Evolutionary conservation across 2,888 invertebrate genomes (phyloP), one percentile per base, ranked within the genome.

Genomic region (Villa cingulata): DNA sequence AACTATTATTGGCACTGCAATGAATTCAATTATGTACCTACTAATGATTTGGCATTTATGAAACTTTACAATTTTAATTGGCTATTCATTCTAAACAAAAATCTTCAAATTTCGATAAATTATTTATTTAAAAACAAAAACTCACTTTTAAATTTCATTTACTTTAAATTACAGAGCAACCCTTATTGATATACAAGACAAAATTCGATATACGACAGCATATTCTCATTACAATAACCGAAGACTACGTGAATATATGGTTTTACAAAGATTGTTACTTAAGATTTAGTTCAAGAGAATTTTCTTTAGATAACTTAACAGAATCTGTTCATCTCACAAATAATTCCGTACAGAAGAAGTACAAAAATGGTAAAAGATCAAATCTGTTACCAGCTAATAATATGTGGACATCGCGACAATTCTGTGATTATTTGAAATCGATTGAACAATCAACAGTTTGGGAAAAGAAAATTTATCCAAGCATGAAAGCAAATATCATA

Each of bases 121-220:
- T n/a, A n/a, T n/a, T n/a, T n/a, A n/a, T n/a, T n/a, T n/a, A 23
- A 23, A 23, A 23, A 6, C 23, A 23, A 23, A 23, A 7, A 23
- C 19, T 37, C 41, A 17, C 45, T 43, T 76, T 76, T 46, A 45
- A 52, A 36, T 46, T 17, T 43, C 32, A 23, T 23, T 23, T 23
- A 23, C 7, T 23, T 23, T 23, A 6, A 7, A 6, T 72, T 71
- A 20, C 70, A 86, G 87, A 88, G 70, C 78, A 82, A 41, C 91
- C 91, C 1, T 65, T 89, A 41, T 67, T 92, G 40, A 79, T 92
- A 37, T 76, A 86, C 63, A 80, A 83, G 51, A 89, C 88, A 1
- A 92, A 92, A 71, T 92, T 92, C 63, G 91, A 92, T 61, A 88
- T 92, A 53, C 76, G 91, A 10, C 87, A 89, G 67, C 92, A 90